Evolutionary conservation across 2,797 vertebrate genomes (phyloP).

Genomic region (Hirundo rustica): DNA sequence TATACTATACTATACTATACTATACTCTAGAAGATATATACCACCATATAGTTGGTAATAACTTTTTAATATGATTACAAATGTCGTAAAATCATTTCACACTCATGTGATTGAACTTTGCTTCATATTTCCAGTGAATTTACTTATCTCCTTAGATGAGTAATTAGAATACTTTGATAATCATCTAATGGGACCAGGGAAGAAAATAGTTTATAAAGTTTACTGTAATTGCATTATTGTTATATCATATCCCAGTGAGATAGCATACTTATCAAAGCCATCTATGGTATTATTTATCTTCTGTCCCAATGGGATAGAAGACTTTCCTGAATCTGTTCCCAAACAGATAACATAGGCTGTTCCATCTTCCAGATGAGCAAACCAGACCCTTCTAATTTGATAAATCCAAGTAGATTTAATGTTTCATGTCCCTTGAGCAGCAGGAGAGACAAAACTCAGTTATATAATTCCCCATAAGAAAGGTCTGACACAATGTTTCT

Average conservation of each 20-base stretch:
- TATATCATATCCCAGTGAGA: not conserved
- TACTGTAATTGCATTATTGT: not conserved
- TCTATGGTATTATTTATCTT: not conserved
- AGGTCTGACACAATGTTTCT: not conserved
- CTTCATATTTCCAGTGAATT: not conserved
- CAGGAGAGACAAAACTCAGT: not conserved
- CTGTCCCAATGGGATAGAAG: not conserved
- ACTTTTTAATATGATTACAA: not conserved
- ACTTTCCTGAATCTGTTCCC: not conserved
- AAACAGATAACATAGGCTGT: not conserved
- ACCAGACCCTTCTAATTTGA: not conserved
- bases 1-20: too few relatives aligned
- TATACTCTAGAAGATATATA: too few relatives aligned
- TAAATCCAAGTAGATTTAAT: not conserved
- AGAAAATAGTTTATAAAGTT: not conserved
- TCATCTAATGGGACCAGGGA: not conserved
- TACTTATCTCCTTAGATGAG: not conserved
- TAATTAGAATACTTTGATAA: not conserved
- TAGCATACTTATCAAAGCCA: not conserved
- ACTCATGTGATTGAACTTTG: not conserved
- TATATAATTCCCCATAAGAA: not conserved
- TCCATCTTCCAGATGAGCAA: not conserved
- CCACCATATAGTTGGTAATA: not conserved
- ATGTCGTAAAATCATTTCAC: not conserved
- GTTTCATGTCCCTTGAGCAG: not conserved